Evolutionary conservation across 2,113 vertebrate genomes (phyloP).

Genomic region (Synodontis membranacea): DNA sequence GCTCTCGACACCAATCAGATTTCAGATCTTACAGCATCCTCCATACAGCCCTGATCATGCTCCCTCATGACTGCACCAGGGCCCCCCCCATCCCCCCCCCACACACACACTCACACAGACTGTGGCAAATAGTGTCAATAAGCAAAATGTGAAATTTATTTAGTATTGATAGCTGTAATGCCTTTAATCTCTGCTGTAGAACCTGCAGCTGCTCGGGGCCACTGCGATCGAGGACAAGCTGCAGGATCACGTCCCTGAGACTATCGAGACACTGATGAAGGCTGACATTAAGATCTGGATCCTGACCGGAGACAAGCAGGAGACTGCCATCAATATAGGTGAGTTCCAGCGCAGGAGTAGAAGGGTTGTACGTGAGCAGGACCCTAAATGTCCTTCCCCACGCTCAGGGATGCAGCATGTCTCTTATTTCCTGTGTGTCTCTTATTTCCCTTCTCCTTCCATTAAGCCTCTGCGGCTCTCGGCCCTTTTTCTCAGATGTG

Average conservation of each 20-base stretch:
- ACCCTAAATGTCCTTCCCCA: background rate
- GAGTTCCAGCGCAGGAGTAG: slow-evolving; percentile 35
- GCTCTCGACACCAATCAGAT: no score
- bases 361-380: background rate
- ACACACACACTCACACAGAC: no score
- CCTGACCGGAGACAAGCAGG: slow-evolving; percentile 97
- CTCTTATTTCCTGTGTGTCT: slow-evolving; percentile 1
- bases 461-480: slow-evolving; percentile 1
- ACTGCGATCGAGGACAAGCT: slow-evolving; percentile 97
- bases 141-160: background rate
- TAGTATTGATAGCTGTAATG: background rate
- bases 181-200: slow-evolving; percentile 68
- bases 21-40: no score
- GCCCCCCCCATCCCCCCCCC: no score
- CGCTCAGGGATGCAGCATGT: background rate
- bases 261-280: slow-evolving; percentile 96
- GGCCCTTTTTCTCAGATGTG: slow-evolving; percentile 53
- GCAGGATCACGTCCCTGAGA: slow-evolving; percentile 96
- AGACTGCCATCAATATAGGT: slow-evolving; percentile 98
- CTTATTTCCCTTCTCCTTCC: background rate
- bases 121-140: background rate
- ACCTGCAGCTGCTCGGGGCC: slow-evolving; percentile 93
- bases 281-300: slow-evolving; percentile 99
- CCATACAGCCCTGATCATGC: no score
- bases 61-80: background rate